Conservation (phyloP, 2,113 vertebrate species). For the Corvus hawaiiensis region DNA sequence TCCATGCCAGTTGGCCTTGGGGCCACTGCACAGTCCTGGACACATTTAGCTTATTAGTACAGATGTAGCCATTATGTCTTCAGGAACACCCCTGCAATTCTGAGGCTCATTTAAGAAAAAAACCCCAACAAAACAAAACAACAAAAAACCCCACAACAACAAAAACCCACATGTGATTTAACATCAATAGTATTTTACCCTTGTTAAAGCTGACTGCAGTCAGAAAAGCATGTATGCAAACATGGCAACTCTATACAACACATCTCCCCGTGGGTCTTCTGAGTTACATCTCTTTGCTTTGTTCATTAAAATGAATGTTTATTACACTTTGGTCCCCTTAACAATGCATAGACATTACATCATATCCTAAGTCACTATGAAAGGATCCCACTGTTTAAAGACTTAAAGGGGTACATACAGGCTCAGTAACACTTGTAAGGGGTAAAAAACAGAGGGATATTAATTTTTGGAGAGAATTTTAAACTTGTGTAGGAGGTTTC, state of each 20-base stretch:
- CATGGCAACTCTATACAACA: slow-evolving; percentile 32
- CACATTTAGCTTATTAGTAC: slow-evolving; percentile 17
- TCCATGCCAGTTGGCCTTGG: slow-evolving; percentile 30
- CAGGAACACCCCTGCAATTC: slow-evolving; percentile 19
- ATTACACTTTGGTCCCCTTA: slow-evolving; percentile 36
- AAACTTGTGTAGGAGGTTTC: not conserved
- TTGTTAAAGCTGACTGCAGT: slow-evolving; percentile 56
- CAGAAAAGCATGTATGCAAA: slow-evolving; percentile 53
- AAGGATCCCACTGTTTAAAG: slow-evolving; percentile 34
- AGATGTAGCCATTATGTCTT: slow-evolving; percentile 34
- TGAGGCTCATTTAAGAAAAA: not conserved
- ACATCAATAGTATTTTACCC: slow-evolving; percentile 53
- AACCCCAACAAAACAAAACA: no score
- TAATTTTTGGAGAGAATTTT: not conserved
- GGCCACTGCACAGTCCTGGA: not conserved
- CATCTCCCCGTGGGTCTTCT: slow-evolving; percentile 28
- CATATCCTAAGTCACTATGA: slow-evolving; percentile 59
- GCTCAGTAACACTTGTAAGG: not conserved
- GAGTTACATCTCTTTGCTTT: slow-evolving; percentile 59
- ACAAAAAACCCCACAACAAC: not conserved
- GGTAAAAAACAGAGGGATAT: not conserved
- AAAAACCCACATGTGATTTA: slow-evolving; percentile 48
- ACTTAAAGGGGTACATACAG: slow-evolving; percentile 18
- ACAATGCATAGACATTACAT: slow-evolving; percentile 60
- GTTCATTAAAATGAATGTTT: slow-evolving; percentile 55